Percentiles rank a stretch among this genome's conserved stretches.
Conservation (phyloP, 2,888 invertebrate species). For the Hyles lineata region DNA sequence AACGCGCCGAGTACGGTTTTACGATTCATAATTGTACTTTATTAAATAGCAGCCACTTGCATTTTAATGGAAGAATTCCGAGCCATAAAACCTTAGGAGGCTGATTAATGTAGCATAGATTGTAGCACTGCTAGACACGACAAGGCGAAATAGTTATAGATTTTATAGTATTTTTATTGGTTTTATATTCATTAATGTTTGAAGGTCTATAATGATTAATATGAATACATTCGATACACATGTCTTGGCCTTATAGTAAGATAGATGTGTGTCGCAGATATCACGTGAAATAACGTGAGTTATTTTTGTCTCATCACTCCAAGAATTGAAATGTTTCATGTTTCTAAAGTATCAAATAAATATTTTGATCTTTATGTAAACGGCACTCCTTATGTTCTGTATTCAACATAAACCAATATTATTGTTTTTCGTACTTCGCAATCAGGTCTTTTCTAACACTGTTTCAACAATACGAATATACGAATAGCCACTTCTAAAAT, state of each 20-base stretch:
- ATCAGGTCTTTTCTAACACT: not conserved
- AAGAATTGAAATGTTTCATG: too few species aligned
- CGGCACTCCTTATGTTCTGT: too few species aligned
- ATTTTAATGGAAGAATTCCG: constrained; percentile 74
- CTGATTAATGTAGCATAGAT: constrained; percentile 31
- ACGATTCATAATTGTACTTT: constrained; percentile 84
- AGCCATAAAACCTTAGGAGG: constrained; percentile 33
- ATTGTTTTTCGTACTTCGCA: not conserved
- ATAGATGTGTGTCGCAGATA: too few species aligned
- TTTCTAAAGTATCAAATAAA: too few species aligned
- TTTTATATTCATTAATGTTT: not conserved
- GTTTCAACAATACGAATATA: not conserved
- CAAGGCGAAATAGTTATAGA: not conserved
- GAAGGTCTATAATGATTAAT: not conserved
- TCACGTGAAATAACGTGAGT: too few species aligned
- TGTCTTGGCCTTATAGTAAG: too few species aligned
- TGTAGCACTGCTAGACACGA: constrained; percentile 9
- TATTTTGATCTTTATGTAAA: too few species aligned
- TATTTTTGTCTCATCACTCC: too few species aligned
- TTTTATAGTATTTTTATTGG: constrained; percentile 1
- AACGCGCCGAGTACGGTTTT: constrained; percentile 81
- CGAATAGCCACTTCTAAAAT: constrained; percentile 5
- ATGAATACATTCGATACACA: too few species aligned
- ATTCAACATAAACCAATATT: too few species aligned
- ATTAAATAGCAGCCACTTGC: constrained; percentile 78